phyloP scores from a whole-genome alignment of 2,888 invertebrate species.

The Caenorhabditis sp. region DNA sequence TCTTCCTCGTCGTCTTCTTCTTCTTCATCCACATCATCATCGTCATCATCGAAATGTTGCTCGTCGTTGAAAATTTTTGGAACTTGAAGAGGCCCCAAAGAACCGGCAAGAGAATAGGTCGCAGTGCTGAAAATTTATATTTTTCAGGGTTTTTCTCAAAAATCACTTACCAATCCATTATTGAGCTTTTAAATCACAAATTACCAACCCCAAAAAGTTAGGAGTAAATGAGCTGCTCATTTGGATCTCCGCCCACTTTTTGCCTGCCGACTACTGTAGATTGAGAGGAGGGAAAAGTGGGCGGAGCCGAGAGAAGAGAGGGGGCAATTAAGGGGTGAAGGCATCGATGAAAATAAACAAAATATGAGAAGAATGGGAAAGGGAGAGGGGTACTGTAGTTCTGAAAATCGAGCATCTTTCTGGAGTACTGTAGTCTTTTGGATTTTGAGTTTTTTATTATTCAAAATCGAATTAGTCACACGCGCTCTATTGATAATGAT shows the following conservation, averaged over 20 bases:
- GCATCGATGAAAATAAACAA: background rate
- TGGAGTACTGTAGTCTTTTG: no score
- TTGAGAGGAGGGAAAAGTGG: background rate
- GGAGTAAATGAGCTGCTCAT: background rate
- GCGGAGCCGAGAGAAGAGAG: background rate
- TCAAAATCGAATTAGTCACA: no score
- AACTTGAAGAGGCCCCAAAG: constrained; percentile 16
- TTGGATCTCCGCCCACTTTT: background rate
- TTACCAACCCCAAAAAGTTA: no score
- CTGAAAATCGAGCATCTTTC: no score
- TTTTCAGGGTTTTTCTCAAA: background rate
- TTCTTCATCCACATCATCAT: constrained; percentile 10
- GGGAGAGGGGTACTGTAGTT: background rate
- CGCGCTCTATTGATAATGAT: no score
- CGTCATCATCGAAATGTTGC: background rate
- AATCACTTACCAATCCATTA: background rate
- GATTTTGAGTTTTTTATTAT: no score
- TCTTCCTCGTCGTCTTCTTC: constrained; percentile 10
- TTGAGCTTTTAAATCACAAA: no score
- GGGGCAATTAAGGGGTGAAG: background rate
- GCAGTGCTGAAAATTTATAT: background rate
- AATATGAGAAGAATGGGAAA: background rate
- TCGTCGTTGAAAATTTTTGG: constrained; percentile 5
- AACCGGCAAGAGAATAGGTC: constrained; percentile 8
- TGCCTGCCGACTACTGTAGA: background rate